Evolutionary conservation across 1,140 invertebrate genomes (phyloP).

Genomic region (Hormaphis cornu): DNA sequence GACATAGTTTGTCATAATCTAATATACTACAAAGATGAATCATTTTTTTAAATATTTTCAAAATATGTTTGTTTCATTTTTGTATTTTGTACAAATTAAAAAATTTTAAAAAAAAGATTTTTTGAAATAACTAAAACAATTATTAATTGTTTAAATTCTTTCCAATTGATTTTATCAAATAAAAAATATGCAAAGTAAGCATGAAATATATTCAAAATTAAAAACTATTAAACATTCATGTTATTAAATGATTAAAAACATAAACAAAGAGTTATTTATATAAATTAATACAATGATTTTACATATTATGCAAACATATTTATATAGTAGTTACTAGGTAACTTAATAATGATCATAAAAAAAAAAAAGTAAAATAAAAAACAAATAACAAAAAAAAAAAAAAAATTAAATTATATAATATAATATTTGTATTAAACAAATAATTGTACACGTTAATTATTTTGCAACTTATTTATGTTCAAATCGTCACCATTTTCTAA

Average conservation of each 20-base stretch:
- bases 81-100: too few relatives aligned
- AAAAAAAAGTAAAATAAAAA: conserved; percentile 17
- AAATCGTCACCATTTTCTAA: conserved; percentile 27
- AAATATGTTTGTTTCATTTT: too few relatives aligned
- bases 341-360: neutral
- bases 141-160: too few relatives aligned
- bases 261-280: neutral
- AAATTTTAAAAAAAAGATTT: too few relatives aligned
- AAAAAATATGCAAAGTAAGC: too few relatives aligned
- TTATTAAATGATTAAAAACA: conserved; percentile 18
- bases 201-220: too few relatives aligned
- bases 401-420: neutral
- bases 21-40: too few relatives aligned
- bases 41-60: too few relatives aligned
- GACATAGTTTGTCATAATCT: too few relatives aligned
- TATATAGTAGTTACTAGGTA: neutral
- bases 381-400: conserved; percentile 9
- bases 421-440: neutral
- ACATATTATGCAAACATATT: neutral
- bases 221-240: neutral
- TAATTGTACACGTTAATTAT: neutral
- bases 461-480: conserved; percentile 27
- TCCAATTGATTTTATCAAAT: too few relatives aligned
- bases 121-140: too few relatives aligned
- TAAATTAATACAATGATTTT: neutral